Evolutionary conservation across 1,140 invertebrate genomes (phyloP), one percentile per base, ranked within the genome.

Genomic region (Pseudomyrmex flavicornis): DNA sequence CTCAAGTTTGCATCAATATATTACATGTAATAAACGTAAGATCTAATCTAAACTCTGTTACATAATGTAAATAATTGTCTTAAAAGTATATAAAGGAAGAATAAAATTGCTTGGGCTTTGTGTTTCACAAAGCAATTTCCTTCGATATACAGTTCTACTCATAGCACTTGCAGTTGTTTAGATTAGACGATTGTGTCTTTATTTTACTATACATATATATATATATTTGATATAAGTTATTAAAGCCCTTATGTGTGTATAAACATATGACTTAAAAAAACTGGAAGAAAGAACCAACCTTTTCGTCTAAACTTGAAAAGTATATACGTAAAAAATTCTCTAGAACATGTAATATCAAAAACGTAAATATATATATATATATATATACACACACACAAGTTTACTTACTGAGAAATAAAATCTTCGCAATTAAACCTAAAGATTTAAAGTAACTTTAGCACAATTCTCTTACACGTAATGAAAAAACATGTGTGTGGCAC

Each of bases 21-120:
- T 52, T 52, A 52, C 35, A 35, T 35, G 2, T 13, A 52, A 52
- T 52, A 52, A 52, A 52, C 13, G 13, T 50, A 50, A 12, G 13
- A 52, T 12, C 3, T 52, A 52, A 52, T 35, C 35, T 35, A 35
- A 35, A 35, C 5, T 35, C 35, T 35, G 17, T 74, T 15, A 46
- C 54, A 20, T 46, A 56, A 68, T 44, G 54, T 48, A 70, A 61
- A 50, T 79, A 80, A 72, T 65, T 59, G 70, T 22, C 59, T 35
- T 35, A 59, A 56, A 70, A 79, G 17, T 58, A 70, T 79, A 70
- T 59, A 72, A 80, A 48, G 54, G 62, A 80, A 56, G 66, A 80
- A 80, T 15, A 56, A 56, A 80, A 80, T 15, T 44, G 48, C n/a
- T 80, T 20, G 15, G 8, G 12, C 1, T 70, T 70, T 48, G 1